Evolutionary conservation across 2,113 vertebrate genomes (phyloP).

Genomic region (Psophia crepitans): DNA sequence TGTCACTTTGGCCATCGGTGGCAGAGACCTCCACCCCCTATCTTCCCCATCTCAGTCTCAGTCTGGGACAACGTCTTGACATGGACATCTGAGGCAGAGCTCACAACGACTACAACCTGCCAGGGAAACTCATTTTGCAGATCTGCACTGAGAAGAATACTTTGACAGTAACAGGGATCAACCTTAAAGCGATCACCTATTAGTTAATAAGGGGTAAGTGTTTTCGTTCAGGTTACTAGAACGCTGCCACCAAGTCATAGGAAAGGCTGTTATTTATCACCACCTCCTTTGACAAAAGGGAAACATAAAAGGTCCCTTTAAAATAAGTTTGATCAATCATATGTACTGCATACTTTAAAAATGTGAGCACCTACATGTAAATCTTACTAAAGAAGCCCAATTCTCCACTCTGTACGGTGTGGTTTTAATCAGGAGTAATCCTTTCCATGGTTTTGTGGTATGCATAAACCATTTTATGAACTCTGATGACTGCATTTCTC

Average conservation of each 20-base stretch:
- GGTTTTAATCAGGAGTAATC: background rate
- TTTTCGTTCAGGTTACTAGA: background rate
- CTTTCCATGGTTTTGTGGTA: background rate
- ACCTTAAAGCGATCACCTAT: background rate
- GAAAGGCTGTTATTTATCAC: background rate
- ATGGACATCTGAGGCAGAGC: background rate
- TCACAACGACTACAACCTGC: background rate
- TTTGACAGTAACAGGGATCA: background rate
- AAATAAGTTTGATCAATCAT: background rate
- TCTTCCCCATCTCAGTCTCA: background rate
- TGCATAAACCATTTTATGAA: background rate
- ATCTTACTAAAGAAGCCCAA: background rate
- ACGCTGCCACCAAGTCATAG: background rate
- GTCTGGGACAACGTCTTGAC: rapidly evolving
- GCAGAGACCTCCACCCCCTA: background rate
- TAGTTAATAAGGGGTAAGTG: background rate
- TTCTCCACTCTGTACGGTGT: background rate
- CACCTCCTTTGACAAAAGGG: background rate
- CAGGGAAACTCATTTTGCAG: background rate
- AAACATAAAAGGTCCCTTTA: background rate
- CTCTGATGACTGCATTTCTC: background rate
- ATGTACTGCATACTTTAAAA: background rate
- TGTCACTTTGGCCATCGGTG: background rate
- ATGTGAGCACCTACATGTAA: background rate
- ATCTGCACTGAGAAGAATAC: background rate